A percentile compares a stretch with the other conserved stretches of the same genome.
Conservation (phyloP, 2,888 invertebrate species). For the Rhaphigaster nebulosa region DNA sequence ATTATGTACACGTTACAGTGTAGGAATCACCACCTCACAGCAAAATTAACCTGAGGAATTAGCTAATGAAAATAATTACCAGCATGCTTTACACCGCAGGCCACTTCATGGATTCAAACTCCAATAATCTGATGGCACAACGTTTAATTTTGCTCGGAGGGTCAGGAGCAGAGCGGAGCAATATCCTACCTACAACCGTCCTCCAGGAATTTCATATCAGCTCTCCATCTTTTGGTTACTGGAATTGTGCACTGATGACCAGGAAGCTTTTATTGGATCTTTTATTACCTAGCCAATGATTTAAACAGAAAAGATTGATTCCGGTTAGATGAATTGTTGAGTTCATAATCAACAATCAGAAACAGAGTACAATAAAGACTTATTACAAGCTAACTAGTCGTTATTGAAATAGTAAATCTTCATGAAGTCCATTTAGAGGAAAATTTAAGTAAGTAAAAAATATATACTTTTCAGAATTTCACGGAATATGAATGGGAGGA, state of each 20-base stretch:
- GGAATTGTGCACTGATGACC: neutral
- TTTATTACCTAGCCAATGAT: neutral
- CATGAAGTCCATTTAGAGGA: no score
- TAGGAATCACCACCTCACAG: neutral
- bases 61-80: neutral
- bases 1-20: neutral
- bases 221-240: neutral
- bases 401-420: no score
- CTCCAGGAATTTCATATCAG: slow-evolving; percentile 45
- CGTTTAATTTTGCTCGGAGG: neutral
- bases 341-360: neutral
- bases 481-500: no score
- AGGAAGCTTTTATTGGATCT: neutral
- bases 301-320: neutral
- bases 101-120: neutral
- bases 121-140: neutral
- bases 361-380: no score
- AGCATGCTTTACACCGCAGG: neutral
- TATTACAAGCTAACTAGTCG: no score
- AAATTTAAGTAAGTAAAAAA: no score
- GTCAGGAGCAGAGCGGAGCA: neutral
- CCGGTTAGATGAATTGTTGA: neutral
- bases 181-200: slow-evolving; percentile 21
- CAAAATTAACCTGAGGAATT: neutral
- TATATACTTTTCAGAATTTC: no score